phyloP scores from a whole-genome alignment of 2,797 vertebrate species.

The Macrochelys suwanniensis region DNA sequence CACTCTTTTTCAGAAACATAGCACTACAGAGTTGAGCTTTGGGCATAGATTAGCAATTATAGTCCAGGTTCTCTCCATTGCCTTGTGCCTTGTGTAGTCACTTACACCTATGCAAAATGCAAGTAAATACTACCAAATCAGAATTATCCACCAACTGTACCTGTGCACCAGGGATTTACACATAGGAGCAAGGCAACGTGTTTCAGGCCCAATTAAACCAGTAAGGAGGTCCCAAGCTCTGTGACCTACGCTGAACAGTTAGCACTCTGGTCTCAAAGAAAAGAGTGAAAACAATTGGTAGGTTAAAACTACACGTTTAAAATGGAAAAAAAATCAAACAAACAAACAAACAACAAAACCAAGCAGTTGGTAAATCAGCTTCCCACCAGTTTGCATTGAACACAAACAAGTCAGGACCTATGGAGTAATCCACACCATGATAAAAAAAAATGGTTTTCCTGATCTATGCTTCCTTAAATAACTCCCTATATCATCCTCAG shows the following conservation, averaged over 20 bases:
- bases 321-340: not conserved
- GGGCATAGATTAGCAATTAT: not conserved
- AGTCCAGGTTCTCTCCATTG: not conserved
- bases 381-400: not conserved
- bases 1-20: not conserved
- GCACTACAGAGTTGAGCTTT: not conserved
- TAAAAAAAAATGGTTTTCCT: not conserved
- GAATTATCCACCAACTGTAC: not conserved
- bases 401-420: not conserved
- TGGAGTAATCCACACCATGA: not conserved
- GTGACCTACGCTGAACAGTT: not conserved
- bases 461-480: not conserved
- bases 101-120: not conserved
- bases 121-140: not conserved
- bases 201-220: not conserved
- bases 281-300: not conserved
- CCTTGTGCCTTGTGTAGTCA: accelerated
- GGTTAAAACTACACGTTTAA: not conserved
- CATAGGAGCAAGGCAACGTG: not conserved
- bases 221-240: not conserved
- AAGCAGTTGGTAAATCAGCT: not conserved
- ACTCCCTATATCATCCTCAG: not conserved
- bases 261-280: not conserved
- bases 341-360: not conserved
- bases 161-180: not conserved